A percentile compares a stretch with the other conserved stretches of the same genome.
These are phyloP conservation scores for Pyrgilauda ruficollis DNA, from an alignment of 2,113 vertebrate genomes.

Conservation along the genomic window DNA sequence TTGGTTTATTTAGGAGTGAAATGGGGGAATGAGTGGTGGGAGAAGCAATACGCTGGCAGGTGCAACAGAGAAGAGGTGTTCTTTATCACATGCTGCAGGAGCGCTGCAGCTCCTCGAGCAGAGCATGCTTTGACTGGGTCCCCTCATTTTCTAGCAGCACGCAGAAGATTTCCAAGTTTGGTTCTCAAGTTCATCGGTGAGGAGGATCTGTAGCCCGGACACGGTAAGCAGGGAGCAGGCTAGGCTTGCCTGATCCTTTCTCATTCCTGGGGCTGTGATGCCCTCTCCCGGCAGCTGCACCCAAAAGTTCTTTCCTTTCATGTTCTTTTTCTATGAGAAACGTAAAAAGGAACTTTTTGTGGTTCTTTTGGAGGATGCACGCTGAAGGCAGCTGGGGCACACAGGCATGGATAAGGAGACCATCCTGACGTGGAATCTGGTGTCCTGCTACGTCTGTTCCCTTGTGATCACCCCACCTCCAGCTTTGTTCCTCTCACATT, in stretches of 20 bases:
- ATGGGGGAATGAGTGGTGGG: too few species aligned
- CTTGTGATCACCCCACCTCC: background rate
- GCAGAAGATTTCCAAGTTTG: background rate
- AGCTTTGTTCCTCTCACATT: background rate
- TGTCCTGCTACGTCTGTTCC: fast-evolving
- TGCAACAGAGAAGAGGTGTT: background rate
- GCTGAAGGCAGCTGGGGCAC: background rate
- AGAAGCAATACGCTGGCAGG: fast-evolving
- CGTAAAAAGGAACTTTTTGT: fast-evolving
- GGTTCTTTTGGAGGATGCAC: background rate
- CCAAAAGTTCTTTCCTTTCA: fast-evolving
- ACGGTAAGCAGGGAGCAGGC: fast-evolving
- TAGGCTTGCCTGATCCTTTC: background rate
- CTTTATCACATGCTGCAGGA: fast-evolving
- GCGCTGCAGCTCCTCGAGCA: background rate
- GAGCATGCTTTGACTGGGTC: background rate
- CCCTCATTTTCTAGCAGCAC: background rate
- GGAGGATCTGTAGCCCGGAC: background rate
- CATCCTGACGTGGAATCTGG: background rate
- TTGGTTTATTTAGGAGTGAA: background rate
- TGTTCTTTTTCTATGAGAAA: fast-evolving
- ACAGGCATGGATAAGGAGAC: background rate
- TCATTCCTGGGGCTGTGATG: background rate
- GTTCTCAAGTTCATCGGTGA: background rate
- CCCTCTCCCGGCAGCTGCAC: conserved; percentile 19